A percentile compares a stretch with the other conserved stretches of the same genome.
Conservation (phyloP, 2,113 vertebrate species). For the Xenotilapia flavipinnis region DNA sequence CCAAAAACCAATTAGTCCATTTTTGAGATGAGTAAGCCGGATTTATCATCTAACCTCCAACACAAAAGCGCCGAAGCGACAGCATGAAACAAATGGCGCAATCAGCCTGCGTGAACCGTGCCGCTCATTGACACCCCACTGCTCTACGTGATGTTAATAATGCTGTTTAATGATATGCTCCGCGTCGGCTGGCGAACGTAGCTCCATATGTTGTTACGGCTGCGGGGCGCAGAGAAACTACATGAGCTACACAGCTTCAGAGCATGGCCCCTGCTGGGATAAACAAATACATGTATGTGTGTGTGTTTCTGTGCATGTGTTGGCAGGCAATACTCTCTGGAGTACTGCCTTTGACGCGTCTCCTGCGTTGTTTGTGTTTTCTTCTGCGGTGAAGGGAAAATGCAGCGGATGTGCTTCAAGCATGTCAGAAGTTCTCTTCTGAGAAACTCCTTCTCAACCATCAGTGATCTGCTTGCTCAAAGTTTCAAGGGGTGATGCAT, state of each 20-base stretch:
- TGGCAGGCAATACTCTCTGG: not conserved
- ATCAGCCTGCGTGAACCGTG: not conserved
- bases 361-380: not conserved
- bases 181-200: not conserved
- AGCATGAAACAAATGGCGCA: not conserved
- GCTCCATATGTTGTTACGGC: slow-evolving; percentile 46
- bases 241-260: slow-evolving; percentile 10
- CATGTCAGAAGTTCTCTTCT: not conserved
- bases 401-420: not conserved
- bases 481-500: accelerated
- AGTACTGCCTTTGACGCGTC: not conserved
- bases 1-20: not conserved
- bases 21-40: not conserved
- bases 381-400: not conserved
- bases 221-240: not conserved
- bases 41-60: not conserved
- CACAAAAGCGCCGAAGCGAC: not conserved
- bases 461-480: not conserved
- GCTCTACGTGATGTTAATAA: slow-evolving; percentile 18
- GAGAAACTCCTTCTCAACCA: not conserved
- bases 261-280: not conserved
- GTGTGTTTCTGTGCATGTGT: not conserved
- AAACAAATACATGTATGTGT: not conserved
- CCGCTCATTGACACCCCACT: not conserved
- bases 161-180: slow-evolving; percentile 22